These are phyloP conservation scores for Rhadina sibilatrix DNA, from an alignment of 2,113 vertebrate species.

Conservation along the genomic window DNA sequence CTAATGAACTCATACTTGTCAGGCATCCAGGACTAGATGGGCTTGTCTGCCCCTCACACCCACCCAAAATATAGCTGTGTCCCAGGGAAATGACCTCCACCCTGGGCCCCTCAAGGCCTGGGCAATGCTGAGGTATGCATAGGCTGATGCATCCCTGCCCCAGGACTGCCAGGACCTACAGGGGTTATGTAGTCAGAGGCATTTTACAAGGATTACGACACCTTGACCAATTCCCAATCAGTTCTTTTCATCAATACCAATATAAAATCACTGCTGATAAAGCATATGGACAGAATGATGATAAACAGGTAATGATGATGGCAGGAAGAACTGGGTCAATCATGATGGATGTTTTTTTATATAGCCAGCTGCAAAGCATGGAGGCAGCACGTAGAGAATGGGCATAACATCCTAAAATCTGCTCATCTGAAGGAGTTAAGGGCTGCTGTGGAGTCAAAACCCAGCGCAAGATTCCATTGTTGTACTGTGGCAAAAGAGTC, in stretches of 20 bases:
- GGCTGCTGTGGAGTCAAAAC: not conserved
- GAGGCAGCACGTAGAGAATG: not conserved
- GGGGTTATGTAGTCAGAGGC: not conserved
- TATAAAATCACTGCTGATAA: not conserved
- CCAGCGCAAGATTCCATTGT: not conserved
- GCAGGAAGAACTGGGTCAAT: not conserved
- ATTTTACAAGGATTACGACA: not conserved
- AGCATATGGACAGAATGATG: not conserved
- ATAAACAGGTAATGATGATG: not conserved
- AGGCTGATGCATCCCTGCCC: not conserved
- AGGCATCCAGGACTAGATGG: not conserved
- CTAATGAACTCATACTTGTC: constrained; percentile 42
- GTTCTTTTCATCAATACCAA: not conserved
- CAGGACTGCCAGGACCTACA: accelerated
- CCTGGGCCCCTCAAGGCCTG: not conserved
- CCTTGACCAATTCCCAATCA: not conserved
- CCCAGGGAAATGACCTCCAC: not conserved
- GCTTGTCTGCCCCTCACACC: not conserved
- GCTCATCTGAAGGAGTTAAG: not conserved
- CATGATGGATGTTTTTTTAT: not conserved
- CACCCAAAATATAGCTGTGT: not conserved
- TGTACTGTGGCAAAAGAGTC: not conserved
- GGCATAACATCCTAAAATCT: not conserved
- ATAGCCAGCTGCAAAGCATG: not conserved
- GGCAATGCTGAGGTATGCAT: not conserved